phyloP scores from a whole-genome alignment of 2,888 invertebrate species.

The Amphiduros pacificus region DNA sequence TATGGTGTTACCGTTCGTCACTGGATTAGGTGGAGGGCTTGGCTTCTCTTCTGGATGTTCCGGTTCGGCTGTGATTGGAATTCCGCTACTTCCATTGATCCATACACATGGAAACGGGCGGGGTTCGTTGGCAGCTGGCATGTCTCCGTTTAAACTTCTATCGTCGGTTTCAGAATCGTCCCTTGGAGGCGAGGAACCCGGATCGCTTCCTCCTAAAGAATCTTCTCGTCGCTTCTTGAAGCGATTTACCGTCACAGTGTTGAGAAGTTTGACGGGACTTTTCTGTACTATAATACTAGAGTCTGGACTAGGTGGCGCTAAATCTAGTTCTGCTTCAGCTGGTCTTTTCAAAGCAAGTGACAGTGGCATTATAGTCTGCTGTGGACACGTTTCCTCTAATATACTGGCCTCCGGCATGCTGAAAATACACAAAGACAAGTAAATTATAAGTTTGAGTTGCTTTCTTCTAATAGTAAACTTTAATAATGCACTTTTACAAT shows the following conservation, averaged over 20 bases:
- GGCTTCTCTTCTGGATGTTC: neutral
- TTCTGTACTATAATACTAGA: too few relatives aligned
- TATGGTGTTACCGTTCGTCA: neutral
- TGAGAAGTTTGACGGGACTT: neutral
- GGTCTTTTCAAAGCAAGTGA: neutral
- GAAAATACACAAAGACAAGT: too few relatives aligned
- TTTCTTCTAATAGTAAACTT: too few relatives aligned
- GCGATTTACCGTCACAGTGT: neutral
- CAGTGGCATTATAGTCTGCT: constrained; percentile 1
- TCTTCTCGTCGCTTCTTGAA: neutral
- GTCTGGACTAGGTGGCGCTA: too few relatives aligned
- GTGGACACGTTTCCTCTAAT: too few relatives aligned
- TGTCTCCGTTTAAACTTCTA: too few relatives aligned
- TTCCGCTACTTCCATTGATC: neutral
- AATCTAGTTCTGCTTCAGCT: neutral
- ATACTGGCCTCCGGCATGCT: too few relatives aligned
- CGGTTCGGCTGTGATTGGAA: neutral
- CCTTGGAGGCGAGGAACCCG: neutral
- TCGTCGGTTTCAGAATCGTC: neutral
- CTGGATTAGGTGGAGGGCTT: neutral
- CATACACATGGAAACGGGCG: neutral
- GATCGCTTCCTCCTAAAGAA: neutral
- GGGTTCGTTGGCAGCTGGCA: neutral
- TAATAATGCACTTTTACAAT: too few relatives aligned
- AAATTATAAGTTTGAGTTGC: too few relatives aligned